A percentile compares a stretch with the other conserved stretches of the same genome.
Conservation (phyloP, 2,113 vertebrate genomes). For the Platichthys flesus region DNA sequence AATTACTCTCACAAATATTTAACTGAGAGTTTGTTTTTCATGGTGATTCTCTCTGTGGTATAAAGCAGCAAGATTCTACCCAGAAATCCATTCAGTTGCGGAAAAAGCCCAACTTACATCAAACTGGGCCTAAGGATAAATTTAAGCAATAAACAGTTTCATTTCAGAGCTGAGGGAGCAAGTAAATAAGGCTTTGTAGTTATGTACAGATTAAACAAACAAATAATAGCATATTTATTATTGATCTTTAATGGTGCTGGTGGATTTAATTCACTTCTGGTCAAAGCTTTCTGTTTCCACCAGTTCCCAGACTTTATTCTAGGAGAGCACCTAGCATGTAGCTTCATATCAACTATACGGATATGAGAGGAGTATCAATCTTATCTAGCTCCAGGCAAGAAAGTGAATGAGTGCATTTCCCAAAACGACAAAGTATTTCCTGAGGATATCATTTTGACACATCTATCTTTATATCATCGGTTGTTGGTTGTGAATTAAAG, state of each 20-base stretch:
- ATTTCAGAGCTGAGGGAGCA: background rate
- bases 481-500: too few relatives aligned
- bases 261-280: background rate
- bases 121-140: background rate
- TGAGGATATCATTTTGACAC: background rate
- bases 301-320: too few relatives aligned
- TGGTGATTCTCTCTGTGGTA: background rate
- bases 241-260: background rate
- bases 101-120: background rate
- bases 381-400: background rate
- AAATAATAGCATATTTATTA: background rate
- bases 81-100: background rate
- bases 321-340: too few relatives aligned
- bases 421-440: too few relatives aligned
- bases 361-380: background rate
- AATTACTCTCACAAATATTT: conserved; percentile 23
- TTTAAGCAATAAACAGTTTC: background rate
- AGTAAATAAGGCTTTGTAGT: background rate
- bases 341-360: too few relatives aligned
- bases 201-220: background rate
- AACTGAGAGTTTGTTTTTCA: background rate
- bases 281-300: background rate
- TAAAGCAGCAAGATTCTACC: background rate
- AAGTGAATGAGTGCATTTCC: background rate
- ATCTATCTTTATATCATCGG: background rate